Evolutionary conservation across 1,140 invertebrate genomes (phyloP).

Genomic region (Akabosia matsudoensis): DNA sequence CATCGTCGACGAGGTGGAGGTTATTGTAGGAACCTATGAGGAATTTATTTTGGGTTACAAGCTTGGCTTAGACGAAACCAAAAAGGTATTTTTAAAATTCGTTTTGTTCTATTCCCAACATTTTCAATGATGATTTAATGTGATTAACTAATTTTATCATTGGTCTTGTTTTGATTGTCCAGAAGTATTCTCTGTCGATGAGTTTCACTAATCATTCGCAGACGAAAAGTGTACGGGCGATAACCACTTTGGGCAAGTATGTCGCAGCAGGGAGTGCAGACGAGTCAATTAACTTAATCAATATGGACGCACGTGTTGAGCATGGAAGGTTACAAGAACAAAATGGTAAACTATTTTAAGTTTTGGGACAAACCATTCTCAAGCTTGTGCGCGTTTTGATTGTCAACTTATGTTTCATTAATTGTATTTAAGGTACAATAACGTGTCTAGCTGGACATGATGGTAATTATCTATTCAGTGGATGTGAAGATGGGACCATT

Average conservation of each 20-base stretch:
- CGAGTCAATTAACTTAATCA: slow-evolving; percentile 81
- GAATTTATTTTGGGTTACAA: slow-evolving; percentile 75
- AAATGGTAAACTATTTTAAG: slow-evolving; percentile 56
- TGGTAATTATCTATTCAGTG: slow-evolving; percentile 73
- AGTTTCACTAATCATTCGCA: slow-evolving; percentile 86
- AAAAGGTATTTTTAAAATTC: slow-evolving; percentile 12
- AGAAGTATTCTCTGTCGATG: slow-evolving; percentile 61
- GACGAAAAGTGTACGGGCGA: slow-evolving; percentile 68
- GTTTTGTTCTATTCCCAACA: background rate
- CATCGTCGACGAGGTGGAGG: slow-evolving; percentile 57
- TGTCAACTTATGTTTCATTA: background rate
- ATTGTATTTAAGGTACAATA: slow-evolving; percentile 62
- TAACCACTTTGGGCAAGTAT: slow-evolving; percentile 68
- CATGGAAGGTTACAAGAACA: slow-evolving; percentile 76
- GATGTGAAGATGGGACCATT: slow-evolving; percentile 78
- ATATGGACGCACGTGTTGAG: slow-evolving; percentile 72
- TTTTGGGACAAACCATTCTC: background rate
- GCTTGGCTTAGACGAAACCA: slow-evolving; percentile 50
- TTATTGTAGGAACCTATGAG: slow-evolving; percentile 77
- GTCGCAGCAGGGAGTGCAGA: slow-evolving; percentile 85
- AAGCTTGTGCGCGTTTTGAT: background rate
- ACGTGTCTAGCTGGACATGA: slow-evolving; percentile 73
- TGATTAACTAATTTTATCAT: slow-evolving; percentile 45
- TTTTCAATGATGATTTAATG: background rate
- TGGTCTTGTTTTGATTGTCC: slow-evolving; percentile 23